Conservation (phyloP, 2,888 invertebrate species). For the Melanargia galathea region DNA sequence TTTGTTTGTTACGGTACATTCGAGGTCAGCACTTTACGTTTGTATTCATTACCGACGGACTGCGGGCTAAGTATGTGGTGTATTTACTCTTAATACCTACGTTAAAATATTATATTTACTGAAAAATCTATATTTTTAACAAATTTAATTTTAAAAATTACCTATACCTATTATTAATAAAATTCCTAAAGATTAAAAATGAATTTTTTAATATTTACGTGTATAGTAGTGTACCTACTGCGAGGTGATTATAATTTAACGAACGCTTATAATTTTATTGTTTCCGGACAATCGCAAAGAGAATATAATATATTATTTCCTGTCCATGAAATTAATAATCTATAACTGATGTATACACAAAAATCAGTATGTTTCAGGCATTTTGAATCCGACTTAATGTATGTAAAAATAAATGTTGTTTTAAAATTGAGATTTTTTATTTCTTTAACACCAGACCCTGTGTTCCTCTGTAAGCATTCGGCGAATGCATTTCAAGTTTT, state of each 20-base stretch:
- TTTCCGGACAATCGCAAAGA: slow-evolving; percentile 66
- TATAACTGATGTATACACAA: slow-evolving; percentile 80
- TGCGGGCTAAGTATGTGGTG: slow-evolving; percentile 59
- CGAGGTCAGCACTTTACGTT: slow-evolving; percentile 49
- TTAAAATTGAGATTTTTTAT: slow-evolving; percentile 77
- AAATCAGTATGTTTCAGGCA: slow-evolving; percentile 81
- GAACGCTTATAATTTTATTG: slow-evolving; percentile 67
- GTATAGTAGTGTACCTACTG: slow-evolving; percentile 75
- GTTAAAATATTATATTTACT: slow-evolving; percentile 73
- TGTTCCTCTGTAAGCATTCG: background rate
- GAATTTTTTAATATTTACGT: slow-evolving; percentile 77
- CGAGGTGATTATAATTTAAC: slow-evolving; percentile 66
- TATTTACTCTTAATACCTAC: slow-evolving; percentile 69
- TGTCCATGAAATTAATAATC: slow-evolving; percentile 76
- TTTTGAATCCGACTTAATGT: slow-evolving; percentile 83
- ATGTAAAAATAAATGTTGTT: slow-evolving; percentile 83
- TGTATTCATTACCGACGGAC: slow-evolving; percentile 53
- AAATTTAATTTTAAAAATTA: slow-evolving; percentile 73
- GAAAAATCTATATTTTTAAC: slow-evolving; percentile 79
- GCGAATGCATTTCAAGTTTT: too few relatives aligned
- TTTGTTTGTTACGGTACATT: slow-evolving; percentile 54
- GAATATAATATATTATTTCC: slow-evolving; percentile 65
- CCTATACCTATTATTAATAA: slow-evolving; percentile 77
- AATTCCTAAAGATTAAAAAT: slow-evolving; percentile 78
- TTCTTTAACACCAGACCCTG: slow-evolving; percentile 40